Evolutionary conservation across 1,140 invertebrate genomes (phyloP), one percentile per base, ranked within the genome.

Genomic region (Drosophila albomicans): DNA sequence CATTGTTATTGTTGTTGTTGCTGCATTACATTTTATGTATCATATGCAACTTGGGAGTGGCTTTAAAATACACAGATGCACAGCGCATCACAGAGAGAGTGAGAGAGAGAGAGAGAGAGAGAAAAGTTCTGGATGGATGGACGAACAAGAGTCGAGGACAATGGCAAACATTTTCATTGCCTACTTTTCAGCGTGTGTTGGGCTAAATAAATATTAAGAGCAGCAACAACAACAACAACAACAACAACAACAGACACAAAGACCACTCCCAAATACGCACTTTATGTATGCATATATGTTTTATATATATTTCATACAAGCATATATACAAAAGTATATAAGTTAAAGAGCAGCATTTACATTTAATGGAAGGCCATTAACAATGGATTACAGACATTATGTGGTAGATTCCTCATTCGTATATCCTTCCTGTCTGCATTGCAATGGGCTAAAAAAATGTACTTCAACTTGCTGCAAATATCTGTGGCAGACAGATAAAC

Each of bases 151-250:
- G 61, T 30, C 46, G 77, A 61, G 41, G 49, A 75, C 32, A 59
- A 63, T 67, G 73, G 48, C 62, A 57, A 63, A 63, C 54, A 70
- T 85, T 86, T 86, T 70, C 75, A 81, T 86, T 86, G 82, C 82
- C 82, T 86, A 86, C 82, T 73, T 86, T 86, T 70, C 41, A 76
- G 82, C 54, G 69, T 67, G 38, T 63, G 79, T 67, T 65, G 16
- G 11, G 11, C 32, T 43, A 45, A 25, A 52, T 54, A 84, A 77
- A 69, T 79, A 73, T 82, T 58, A 76, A 62, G 67, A 67, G 48
- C 57, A 71, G 28, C 11, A 45, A 38, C 6, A 43, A 51, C 13
- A 35, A n/a, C 62, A 43, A 51, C n/a, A 35, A n/a, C 62, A 32
- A 20, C 20, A 20, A 20, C 20, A 20, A 25, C 20, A 25, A 25